These are phyloP conservation scores for Nannoperca australis DNA, from an alignment of 2,797 vertebrate species.

Conservation along the genomic window DNA sequence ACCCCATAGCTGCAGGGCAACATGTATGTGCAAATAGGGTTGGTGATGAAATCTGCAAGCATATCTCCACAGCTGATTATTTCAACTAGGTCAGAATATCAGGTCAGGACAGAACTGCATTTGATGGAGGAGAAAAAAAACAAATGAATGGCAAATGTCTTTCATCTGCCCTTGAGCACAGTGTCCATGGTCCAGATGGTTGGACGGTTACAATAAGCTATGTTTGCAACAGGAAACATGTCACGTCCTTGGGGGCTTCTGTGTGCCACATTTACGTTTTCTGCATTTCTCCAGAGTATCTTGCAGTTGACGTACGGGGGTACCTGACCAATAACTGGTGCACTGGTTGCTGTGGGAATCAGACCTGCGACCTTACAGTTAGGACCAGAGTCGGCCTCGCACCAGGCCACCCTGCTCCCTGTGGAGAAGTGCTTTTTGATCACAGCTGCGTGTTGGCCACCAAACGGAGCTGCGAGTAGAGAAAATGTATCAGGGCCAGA, in stretches of 20 bases:
- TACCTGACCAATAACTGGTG: constrained; percentile 4
- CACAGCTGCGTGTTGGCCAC: constrained; percentile 39
- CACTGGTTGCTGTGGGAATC: constrained; percentile 19
- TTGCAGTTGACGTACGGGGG: background rate
- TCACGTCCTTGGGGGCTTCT: constrained; percentile 28
- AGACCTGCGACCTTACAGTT: constrained; percentile 44
- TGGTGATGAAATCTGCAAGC: constrained; percentile 45
- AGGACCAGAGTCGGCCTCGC: background rate
- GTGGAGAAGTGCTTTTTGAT: constrained; percentile 50
- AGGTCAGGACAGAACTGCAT: constrained; percentile 57
- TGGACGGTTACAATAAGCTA: constrained; percentile 47
- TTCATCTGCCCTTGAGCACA: constrained; percentile 68
- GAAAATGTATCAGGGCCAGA: constrained; percentile 62
- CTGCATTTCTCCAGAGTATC: constrained; percentile 4
- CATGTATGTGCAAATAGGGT: constrained; percentile 55
- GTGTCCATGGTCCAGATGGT: constrained; percentile 58
- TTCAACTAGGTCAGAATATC: constrained; percentile 71
- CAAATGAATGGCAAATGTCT: constrained; percentile 45
- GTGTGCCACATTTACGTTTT: constrained; percentile 38
- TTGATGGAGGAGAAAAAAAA: constrained; percentile 13
- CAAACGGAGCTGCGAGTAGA: constrained; percentile 24
- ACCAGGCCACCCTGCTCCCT: constrained; percentile 10
- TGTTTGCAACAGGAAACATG: constrained; percentile 59
- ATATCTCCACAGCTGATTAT: constrained; percentile 43
- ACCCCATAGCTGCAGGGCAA: constrained; percentile 25